Evolutionary conservation across 1,140 invertebrate species (phyloP), one percentile per base, ranked within the genome.

Genomic region (Drosophila bocki): DNA sequence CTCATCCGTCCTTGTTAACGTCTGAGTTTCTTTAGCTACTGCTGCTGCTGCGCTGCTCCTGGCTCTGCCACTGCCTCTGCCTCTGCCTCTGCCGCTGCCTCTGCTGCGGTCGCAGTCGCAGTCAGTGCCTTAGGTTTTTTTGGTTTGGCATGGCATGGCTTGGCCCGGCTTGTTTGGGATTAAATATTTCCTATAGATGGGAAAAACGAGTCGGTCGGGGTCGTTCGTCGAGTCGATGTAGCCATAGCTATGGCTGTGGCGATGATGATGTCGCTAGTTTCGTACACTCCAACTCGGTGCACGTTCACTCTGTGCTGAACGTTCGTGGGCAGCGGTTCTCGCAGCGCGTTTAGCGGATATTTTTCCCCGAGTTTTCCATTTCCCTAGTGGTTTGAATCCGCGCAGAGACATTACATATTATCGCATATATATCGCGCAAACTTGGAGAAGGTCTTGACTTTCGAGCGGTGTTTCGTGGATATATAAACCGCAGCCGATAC

Each of bases 181-280:
- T 88, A 90, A 90, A 85, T 90, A 90, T 90, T 90, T 90, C 86
- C 85, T 90, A 90, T 90, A 90, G 85, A 90, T 90, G 85, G 86
- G 86, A 90, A 90, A 88, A 90, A 90, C 85, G 85, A 90, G 85
- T 90, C 85, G 85, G 85, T 78, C 75, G 75, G 65, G 75, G 75
- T 80, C 76, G 76, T 58, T 80, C 68, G 68, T 74, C 76, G 76
- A 74, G 77, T 80, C 57, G 75, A 35, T 37, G 53, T 65, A 57
- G 63, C 70, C 53, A 75, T 71, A 44, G 22, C 59, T 32, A 50
- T 56, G 42, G 58, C 75, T 60, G 75, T 69, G 41, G 54, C 75
- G 57, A 63, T 78, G 62, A 76, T 84, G 82, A 80, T 88, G 84
- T 81, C 84, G 80, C 69, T 80, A 77, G 71, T 82, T 74, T 88